These are phyloP conservation scores for Drosophila lacicola DNA, from an alignment of 2,888 invertebrate genomes.

Conservation along the genomic window DNA sequence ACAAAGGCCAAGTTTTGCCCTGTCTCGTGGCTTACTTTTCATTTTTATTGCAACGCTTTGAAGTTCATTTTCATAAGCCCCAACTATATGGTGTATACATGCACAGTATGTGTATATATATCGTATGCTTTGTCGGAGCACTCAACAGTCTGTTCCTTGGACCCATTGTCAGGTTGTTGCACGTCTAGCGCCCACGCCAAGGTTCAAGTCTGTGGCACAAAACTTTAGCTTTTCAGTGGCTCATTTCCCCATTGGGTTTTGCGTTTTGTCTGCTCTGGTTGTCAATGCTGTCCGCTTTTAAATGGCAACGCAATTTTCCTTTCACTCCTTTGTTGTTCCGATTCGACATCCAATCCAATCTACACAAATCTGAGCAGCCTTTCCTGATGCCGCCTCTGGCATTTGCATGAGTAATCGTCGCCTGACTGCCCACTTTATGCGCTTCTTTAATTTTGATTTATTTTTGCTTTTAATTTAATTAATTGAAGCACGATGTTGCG, in stretches of 20 bases:
- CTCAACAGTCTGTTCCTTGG: slow-evolving; percentile 24
- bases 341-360: slow-evolving; percentile 3
- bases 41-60: slow-evolving; percentile 50
- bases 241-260: slow-evolving; percentile 54
- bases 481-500: slow-evolving; percentile 46
- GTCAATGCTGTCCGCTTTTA: slow-evolving; percentile 20
- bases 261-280: slow-evolving; percentile 38
- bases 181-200: slow-evolving; percentile 61
- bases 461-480: slow-evolving; percentile 60
- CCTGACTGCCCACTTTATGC: slow-evolving; percentile 44
- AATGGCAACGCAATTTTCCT: slow-evolving; percentile 36
- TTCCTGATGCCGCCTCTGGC: slow-evolving; percentile 11
- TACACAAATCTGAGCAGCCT: slow-evolving; percentile 32
- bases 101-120: not conserved
- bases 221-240: slow-evolving; percentile 49
- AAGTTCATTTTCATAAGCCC: slow-evolving; percentile 57
- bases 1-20: slow-evolving; percentile 56
- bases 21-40: slow-evolving; percentile 66
- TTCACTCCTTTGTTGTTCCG: slow-evolving; percentile 45
- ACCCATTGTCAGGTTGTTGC: slow-evolving; percentile 76
- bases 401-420: slow-evolving; percentile 49
- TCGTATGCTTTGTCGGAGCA: slow-evolving; percentile 8
- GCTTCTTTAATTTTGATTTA: slow-evolving; percentile 59
- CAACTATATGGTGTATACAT: slow-evolving; percentile 4
- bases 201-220: slow-evolving; percentile 43